These are phyloP conservation scores for Mallateleia sp. DNA, from an alignment of 2,888 invertebrate genomes.

Conservation along the genomic window DNA sequence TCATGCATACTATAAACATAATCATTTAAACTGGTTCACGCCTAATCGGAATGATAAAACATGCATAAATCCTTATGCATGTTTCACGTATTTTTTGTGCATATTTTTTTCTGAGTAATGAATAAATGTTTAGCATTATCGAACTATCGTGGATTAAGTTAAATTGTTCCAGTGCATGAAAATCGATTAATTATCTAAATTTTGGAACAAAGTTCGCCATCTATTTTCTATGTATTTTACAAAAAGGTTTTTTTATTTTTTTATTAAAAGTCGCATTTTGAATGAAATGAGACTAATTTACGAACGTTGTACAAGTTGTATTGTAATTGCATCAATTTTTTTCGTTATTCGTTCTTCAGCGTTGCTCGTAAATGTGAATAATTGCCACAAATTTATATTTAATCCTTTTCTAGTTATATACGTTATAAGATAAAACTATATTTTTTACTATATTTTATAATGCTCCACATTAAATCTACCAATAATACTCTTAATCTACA, in stretches of 20 bases:
- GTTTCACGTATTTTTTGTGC: no score
- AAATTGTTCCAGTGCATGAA: no score
- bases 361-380: slow-evolving; percentile 21
- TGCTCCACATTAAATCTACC: no score
- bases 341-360: slow-evolving; percentile 15
- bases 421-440: slow-evolving; percentile 54
- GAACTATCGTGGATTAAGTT: not conserved
- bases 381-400: slow-evolving; percentile 34
- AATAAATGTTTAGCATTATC: not conserved
- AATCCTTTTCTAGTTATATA: slow-evolving; percentile 34
- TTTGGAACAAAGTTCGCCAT: no score
- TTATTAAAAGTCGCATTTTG: not conserved
- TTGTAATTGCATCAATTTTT: slow-evolving; percentile 18
- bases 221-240: not conserved
- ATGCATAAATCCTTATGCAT: no score
- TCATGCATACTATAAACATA: no score
- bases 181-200: no score
- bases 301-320: not conserved
- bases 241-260: not conserved
- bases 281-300: not conserved
- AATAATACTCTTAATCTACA: no score
- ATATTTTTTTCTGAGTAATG: no score
- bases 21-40: no score
- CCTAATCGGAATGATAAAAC: no score
- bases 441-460: slow-evolving; percentile 52